Evolutionary conservation across 2,797 vertebrate genomes (phyloP), one percentile per base, ranked within the genome.

Genomic region (Sparidentex hasta): DNA sequence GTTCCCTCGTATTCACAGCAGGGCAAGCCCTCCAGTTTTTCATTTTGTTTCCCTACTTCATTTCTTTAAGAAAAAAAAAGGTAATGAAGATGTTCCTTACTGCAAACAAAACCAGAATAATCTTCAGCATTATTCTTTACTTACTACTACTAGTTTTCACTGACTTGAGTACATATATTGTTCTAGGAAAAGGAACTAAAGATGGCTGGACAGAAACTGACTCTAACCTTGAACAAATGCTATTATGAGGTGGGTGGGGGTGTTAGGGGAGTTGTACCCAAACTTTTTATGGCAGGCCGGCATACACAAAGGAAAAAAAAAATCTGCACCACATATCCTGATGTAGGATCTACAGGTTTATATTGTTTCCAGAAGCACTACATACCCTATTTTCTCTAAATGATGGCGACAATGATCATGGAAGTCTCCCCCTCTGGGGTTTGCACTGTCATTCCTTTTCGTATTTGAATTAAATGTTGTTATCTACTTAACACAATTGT

Each of bases 11-110:
- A 71, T 84, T 83, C 81, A 69, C 6, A 3, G 48, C 27, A 66
- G 69, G 73, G 48, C 83, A 83, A 78, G 59, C 47, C 51, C 70
- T 84, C 63, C 76, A 59, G 25, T 80, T 87, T 78, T 65, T 62
- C 73, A 72, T 82, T 78, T 73, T 66, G 44, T 78, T 78, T 82
- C 74, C 46, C 51, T 76, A 51, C 73, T 83, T 74, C 56, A 71
- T 74, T 79, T 86, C 59, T 72, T 61, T 25, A 12, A 71, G 47
- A 71, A 69, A 72, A 75, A 75, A n/a, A n/a, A 78, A 58, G 80
- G 62, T 76, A 77, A 87, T 88, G 78, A 76, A 78, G 69, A 78
- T 61, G 58, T 82, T 67, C 56, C 64, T 50, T 16, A 61, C 56
- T 48, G 74, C 63, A 72, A 69, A 80, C 14, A 41, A 84, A 80